A percentile compares a stretch with the other conserved stretches of the same genome.
Conservation (phyloP, 2,797 vertebrate species). For the Urophycis tenuis region DNA sequence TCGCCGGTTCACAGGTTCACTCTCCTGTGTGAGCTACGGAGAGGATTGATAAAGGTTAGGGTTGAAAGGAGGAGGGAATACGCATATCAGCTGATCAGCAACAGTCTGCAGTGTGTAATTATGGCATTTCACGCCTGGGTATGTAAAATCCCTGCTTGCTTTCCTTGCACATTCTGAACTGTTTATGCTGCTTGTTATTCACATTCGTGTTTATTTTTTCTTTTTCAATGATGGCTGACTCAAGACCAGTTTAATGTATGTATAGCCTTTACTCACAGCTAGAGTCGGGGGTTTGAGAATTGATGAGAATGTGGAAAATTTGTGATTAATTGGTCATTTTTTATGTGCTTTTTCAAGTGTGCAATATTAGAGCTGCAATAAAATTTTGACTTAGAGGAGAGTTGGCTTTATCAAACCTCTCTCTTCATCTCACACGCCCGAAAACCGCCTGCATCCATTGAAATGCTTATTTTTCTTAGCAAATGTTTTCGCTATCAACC, state of each 20-base stretch:
- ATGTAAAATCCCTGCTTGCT: too few relatives aligned
- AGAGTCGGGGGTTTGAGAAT: neutral
- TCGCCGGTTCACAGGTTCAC: too few relatives aligned
- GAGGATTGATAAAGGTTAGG: neutral
- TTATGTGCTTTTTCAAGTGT: neutral
- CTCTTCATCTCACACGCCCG: neutral
- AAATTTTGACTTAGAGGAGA: neutral
- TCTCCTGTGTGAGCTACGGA: too few relatives aligned
- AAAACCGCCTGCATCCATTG: too few relatives aligned
- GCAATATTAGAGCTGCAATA: neutral
- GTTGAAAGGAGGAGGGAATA: neutral
- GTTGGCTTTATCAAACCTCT: too few relatives aligned
- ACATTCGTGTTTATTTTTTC: neutral
- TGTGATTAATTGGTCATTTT: neutral
- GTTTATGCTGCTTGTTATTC: neutral
- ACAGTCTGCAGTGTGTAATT: too few relatives aligned
- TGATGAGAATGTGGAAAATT: neutral
- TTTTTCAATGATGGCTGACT: conserved; percentile 5
- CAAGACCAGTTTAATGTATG: neutral
- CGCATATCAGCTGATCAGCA: neutral
- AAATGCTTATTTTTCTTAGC: too few relatives aligned
- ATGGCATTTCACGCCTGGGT: too few relatives aligned
- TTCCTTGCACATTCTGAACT: neutral
- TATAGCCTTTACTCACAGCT: too few relatives aligned
- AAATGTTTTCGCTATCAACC: too few relatives aligned